Evolutionary conservation across 2,113 vertebrate genomes (phyloP), one percentile per base, ranked within the genome.

Genomic region (Megaceryle maxima): DNA sequence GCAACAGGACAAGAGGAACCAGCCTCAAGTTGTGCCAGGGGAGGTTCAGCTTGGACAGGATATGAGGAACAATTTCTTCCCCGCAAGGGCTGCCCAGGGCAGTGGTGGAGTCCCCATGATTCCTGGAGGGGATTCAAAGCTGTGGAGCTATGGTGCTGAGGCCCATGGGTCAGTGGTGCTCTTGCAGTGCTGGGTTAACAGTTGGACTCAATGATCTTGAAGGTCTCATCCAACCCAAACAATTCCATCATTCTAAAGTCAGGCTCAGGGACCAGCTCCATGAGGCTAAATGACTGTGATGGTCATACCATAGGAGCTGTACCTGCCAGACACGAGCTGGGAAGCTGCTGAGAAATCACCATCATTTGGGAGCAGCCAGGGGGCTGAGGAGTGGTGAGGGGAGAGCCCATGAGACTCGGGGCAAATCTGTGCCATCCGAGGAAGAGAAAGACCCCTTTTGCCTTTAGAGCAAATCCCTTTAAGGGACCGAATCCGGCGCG

Each of bases 311-410:
- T 26, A 77, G 92, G 97, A 96, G 37, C 97, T 90, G 67, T 53
- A 15, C 95, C 95, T 66, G 92, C 31, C 88, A 44, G 28, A 76
- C 46, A 70, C 70, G 6, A 50, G 82, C 62, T 0, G 1, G 83
- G 90, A 68, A 94, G 91, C 96, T 74, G 72, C 70, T 8, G 53
- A 66, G 69, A 83, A 85, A 86, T 46, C 90, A 74, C 74, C 95
- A 13, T 60, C 31, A 5, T 20, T 1, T 25, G 72, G 68, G 82
- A 76, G 37, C 10, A 59, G 77, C 33, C 4, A 0, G 19, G 89
- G 70, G 25, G 31, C 68, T 1, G 11, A 37, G 51, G 60, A 64
- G 69, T 43, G 9, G 39, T 24, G 2, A 4, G 14, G 50, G 50
- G 50, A 51, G 50, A 51, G 50, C 50, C 50, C 24, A 11, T 7